Conservation (phyloP, 2,888 invertebrate genomes). For the Iselma pallidipennis region DNA sequence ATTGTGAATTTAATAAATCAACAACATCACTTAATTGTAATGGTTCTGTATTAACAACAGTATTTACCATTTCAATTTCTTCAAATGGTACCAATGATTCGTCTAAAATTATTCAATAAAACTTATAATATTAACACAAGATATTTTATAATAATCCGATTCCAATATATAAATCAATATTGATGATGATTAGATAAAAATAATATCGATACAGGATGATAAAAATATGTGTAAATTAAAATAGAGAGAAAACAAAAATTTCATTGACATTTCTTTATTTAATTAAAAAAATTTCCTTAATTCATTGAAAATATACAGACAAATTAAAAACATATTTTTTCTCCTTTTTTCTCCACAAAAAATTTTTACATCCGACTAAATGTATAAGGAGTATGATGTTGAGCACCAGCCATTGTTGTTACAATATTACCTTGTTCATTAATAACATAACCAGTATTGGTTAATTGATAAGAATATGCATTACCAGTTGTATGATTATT, state of each 20-base stretch:
- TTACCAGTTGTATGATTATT: conserved; percentile 50
- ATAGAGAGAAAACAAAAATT: not conserved
- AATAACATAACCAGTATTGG: conserved; percentile 55
- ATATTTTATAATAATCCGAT: not conserved
- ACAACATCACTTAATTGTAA: conserved; percentile 79
- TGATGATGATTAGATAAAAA: too few species aligned
- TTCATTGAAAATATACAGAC: conserved; percentile 3
- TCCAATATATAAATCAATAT: conserved; percentile 4
- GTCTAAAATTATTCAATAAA: conserved; percentile 40
- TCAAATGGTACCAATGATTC: conserved; percentile 42
- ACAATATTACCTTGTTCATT: conserved; percentile 57
- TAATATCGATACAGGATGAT: too few species aligned
- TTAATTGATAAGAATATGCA: conserved; percentile 55
- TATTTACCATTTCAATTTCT: conserved; percentile 50
- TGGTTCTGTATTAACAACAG: conserved; percentile 54
- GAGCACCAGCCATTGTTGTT: conserved; percentile 54
- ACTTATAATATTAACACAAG: not conserved
- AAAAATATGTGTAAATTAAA: too few species aligned
- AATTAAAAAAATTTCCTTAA: not conserved
- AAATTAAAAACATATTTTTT: conserved; percentile 4
- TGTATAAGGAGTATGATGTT: conserved; percentile 54
- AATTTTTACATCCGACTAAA: conserved; percentile 53
- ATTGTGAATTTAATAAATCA: conserved; percentile 84
- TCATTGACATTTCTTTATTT: not conserved
- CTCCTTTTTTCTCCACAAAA: too few species aligned